Conservation (phyloP, 2,888 invertebrate species). For the Platycheirus albimanus region DNA sequence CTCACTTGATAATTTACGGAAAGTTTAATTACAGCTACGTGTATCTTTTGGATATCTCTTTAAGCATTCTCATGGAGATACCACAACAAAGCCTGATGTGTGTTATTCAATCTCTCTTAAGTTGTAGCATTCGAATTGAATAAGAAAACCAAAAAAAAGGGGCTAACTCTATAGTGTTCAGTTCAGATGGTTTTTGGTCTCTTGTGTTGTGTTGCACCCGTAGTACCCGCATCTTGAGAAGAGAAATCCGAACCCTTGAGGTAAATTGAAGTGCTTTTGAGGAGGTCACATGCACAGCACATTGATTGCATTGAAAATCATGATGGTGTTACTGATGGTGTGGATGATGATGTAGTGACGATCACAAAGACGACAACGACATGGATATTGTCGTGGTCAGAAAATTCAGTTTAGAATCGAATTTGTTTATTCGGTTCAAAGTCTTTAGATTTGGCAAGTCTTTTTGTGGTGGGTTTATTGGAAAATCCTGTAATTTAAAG, state of each 20-base stretch:
- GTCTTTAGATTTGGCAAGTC: no score
- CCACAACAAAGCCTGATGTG: constrained; percentile 27
- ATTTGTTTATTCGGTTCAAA: no score
- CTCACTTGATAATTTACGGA: constrained; percentile 36
- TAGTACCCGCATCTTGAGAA: neutral
- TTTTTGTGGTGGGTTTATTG: no score
- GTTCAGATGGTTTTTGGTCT: neutral
- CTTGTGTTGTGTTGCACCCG: neutral
- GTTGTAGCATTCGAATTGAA: neutral
- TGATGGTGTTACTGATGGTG: neutral
- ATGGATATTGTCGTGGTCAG: no score
- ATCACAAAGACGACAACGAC: no score
- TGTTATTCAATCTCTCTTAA: neutral
- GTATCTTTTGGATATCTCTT: constrained; percentile 36
- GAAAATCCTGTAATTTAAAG: no score
- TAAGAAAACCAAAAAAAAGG: neutral
- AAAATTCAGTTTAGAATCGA: no score
- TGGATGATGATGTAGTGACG: neutral
- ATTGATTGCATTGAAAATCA: neutral
- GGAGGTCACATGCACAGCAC: neutral
- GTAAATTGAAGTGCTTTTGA: neutral
- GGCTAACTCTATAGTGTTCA: neutral
- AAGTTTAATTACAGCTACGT: constrained; percentile 64
- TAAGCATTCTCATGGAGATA: constrained; percentile 23
- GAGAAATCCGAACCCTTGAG: neutral